Conservation (phyloP, 2,113 vertebrate genomes). For the Oxyruncus cristatus region DNA sequence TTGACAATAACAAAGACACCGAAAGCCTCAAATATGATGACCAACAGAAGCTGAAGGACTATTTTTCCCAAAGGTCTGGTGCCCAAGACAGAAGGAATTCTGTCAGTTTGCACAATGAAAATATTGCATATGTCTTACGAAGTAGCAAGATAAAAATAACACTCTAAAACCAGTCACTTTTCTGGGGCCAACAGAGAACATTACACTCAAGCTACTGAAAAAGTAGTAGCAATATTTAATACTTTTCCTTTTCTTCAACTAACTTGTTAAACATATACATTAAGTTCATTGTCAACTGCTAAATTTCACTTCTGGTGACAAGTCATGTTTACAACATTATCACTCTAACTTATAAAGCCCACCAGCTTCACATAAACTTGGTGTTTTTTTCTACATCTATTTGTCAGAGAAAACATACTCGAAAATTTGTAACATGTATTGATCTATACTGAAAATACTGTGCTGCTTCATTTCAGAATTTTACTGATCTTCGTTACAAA, state of each 20-base stretch:
- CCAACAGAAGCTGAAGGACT: not conserved
- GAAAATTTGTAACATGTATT: not conserved
- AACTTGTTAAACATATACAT: not conserved
- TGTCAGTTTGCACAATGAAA: not conserved
- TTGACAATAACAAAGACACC: not conserved
- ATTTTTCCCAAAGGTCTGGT: not conserved
- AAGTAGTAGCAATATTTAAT: not conserved
- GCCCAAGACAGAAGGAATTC: not conserved
- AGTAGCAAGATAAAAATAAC: not conserved
- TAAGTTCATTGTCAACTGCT: not conserved
- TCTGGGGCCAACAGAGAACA: not conserved
- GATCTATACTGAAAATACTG: not conserved
- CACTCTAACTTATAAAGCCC: not conserved
- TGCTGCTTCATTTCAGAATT: not conserved
- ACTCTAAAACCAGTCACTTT: not conserved
- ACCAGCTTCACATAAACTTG: not conserved
- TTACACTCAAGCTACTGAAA: not conserved
- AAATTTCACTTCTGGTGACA: not conserved
- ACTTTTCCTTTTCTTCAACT: not conserved
- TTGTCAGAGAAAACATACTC: not conserved
- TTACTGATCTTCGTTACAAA: not conserved
- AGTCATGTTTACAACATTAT: not conserved
- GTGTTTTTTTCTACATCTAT: not conserved
- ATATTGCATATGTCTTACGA: accelerated
- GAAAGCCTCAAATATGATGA: not conserved